Evolutionary conservation across 2,797 vertebrate species (phyloP).

Genomic region (Chiroxiphia lanceolata): DNA sequence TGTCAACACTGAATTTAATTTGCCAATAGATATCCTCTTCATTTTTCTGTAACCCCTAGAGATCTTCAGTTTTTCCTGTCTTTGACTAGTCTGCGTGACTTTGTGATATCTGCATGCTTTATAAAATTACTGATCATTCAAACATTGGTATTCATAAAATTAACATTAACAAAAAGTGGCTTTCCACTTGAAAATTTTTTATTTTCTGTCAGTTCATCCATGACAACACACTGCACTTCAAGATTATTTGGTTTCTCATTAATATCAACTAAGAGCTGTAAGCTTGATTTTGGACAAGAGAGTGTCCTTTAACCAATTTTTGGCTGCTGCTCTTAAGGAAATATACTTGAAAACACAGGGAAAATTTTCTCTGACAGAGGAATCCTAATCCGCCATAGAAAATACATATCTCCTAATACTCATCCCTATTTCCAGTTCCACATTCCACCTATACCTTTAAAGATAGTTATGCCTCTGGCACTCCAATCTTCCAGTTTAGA

Average conservation of each 20-base stretch:
- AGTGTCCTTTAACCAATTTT: neutral
- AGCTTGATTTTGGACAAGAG: neutral
- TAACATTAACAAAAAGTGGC: neutral
- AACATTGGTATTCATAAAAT: neutral
- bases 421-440: neutral
- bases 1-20: slow-evolving; percentile 3
- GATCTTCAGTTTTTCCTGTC: neutral
- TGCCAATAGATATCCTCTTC: neutral
- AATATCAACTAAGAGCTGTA: neutral
- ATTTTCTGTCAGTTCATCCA: neutral
- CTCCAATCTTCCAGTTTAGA: neutral
- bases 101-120: neutral
- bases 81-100: neutral
- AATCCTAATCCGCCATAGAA: neutral
- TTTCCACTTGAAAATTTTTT: neutral
- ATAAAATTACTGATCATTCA: neutral
- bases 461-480: neutral
- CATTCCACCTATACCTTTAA: neutral
- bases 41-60: neutral
- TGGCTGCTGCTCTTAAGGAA: neutral
- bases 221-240: neutral
- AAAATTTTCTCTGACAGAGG: neutral
- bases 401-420: neutral
- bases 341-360: neutral
- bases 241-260: neutral